A percentile compares a stretch with the other conserved stretches of the same genome.
Evolutionary conservation across 2,888 invertebrate species (phyloP).

Genomic region (Leptopilina drosophilae): DNA sequence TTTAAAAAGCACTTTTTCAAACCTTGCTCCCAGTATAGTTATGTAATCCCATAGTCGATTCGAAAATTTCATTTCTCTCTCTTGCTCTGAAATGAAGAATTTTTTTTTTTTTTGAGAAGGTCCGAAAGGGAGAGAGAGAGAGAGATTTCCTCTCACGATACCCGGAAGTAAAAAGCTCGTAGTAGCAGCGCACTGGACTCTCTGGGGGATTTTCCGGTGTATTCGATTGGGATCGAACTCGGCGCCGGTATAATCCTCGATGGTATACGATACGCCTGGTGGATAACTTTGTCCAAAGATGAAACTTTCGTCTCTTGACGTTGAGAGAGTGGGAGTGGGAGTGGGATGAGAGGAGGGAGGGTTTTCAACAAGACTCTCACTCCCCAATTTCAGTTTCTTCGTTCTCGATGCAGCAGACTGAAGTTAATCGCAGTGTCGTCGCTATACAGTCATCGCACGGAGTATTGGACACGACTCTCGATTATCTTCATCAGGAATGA

Average conservation of each 20-base stretch:
- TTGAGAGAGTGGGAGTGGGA: not conserved
- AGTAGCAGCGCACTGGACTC: not conserved
- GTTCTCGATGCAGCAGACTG: constrained; percentile 62
- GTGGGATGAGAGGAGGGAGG: no score
- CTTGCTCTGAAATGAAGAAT: not conserved
- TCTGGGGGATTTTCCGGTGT: constrained; percentile 21
- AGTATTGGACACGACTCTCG: no score
- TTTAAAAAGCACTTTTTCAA: not conserved
- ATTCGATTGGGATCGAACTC: constrained; percentile 39
- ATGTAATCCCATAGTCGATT: constrained; percentile 5
- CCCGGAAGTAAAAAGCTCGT: constrained; percentile 20
- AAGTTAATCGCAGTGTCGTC: constrained; percentile 62
- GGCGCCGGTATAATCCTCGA: constrained; percentile 37
- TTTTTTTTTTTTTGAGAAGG: not conserved
- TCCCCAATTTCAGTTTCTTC: constrained; percentile 26
- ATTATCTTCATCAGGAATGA: no score
- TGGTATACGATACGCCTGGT: constrained; percentile 23
- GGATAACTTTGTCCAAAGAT: constrained; percentile 22
- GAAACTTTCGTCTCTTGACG: constrained; percentile 11
- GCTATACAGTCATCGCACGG: not conserved
- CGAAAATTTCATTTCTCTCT: constrained; percentile 1
- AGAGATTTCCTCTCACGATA: constrained; percentile 12
- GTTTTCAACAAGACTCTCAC: no score
- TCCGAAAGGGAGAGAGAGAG: not conserved
- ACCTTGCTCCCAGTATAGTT: no score